phyloP scores from a whole-genome alignment of 2,888 invertebrate species.

The Pyralis farinalis region DNA sequence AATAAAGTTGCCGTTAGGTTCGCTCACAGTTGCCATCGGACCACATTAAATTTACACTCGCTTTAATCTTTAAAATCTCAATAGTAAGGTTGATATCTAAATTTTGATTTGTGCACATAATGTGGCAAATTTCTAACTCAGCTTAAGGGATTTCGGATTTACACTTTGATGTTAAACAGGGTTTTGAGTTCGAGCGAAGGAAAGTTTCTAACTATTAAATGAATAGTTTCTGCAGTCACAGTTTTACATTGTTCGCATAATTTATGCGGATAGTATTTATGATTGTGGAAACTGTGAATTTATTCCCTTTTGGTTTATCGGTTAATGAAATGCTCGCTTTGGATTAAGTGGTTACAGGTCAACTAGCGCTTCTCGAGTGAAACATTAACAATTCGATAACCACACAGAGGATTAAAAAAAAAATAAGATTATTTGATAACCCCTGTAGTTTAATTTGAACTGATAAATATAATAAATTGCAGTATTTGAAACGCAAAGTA shows the following conservation, averaged over 20 bases:
- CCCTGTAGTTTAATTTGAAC: too few species aligned
- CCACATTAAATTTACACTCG: conserved; percentile 24
- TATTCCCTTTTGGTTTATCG: too few species aligned
- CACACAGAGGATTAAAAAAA: too few species aligned
- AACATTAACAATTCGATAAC: too few species aligned
- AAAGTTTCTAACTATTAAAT: conserved; percentile 59
- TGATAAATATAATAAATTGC: too few species aligned
- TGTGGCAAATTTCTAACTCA: conserved; percentile 51
- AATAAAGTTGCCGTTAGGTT: conserved; percentile 64
- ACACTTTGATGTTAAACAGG: conserved; percentile 68
- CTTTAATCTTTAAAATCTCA: conserved; percentile 19
- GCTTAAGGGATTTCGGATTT: conserved; percentile 73
- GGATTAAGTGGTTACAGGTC: too few species aligned
- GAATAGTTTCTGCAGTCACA: conserved; percentile 35
- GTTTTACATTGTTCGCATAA: conserved; percentile 22
- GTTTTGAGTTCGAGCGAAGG: conserved; percentile 58
- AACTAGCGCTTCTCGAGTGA: too few species aligned
- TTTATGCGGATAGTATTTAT: conserved; percentile 8
- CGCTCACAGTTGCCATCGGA: conserved; percentile 46
- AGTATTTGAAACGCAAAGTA: too few species aligned
- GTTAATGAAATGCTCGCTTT: too few species aligned
- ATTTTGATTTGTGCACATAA: conserved; percentile 15
- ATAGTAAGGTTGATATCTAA: conserved; percentile 24
- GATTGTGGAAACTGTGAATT: conserved; percentile 12
- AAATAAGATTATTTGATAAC: too few species aligned